Evolutionary conservation across 2,113 vertebrate species (phyloP), one percentile per base, ranked within the genome.

Genomic region (Bubo scandiacus): DNA sequence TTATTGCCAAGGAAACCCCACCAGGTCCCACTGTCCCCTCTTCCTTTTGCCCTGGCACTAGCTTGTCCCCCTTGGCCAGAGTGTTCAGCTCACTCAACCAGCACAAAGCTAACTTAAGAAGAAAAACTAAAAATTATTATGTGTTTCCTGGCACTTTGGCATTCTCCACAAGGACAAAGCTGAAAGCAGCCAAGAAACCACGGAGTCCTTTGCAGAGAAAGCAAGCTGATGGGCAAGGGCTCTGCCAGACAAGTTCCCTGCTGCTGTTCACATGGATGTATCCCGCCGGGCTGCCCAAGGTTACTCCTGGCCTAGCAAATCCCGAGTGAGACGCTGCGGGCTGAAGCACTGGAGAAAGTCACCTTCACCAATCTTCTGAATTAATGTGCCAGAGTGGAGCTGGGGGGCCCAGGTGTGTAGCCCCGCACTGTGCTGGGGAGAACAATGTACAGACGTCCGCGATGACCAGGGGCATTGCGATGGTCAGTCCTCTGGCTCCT

Each of bases 381-480:
- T 13, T 15, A 14, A 4, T 0, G 3, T 12, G 25, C 11, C 47
- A 63, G 49, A 75, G 10, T 43, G 3, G 26, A 65, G 63, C 21
- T 26, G 32, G 27, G 38, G n/a, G 15, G 26, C 11, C 21, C 23
- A 51, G 43, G 21, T 6, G 25, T 21, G 36, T 8, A 49, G 32
- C 3, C 32, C 45, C 43, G 42, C 10, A 10, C 25, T 4, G 9
- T 1, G 14, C 40, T 5, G 23, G 52, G 67, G 47, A 67, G 36
- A 23, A 43, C 11, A 52, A 19, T 30, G 49, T 19, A 23, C 9
- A 17, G 57, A 34, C 1, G 0, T 10, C 38, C 2, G 1, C 1
- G 23, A 57, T 7, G 16, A 65, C 51, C 16, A 7, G 9, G 36
- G 27, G 15, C 40, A 42, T 16, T 16, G 16, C 0, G 1, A 30